These are phyloP conservation scores for Hestina assimilis DNA, from an alignment of 1,140 invertebrate species.

Conservation along the genomic window DNA sequence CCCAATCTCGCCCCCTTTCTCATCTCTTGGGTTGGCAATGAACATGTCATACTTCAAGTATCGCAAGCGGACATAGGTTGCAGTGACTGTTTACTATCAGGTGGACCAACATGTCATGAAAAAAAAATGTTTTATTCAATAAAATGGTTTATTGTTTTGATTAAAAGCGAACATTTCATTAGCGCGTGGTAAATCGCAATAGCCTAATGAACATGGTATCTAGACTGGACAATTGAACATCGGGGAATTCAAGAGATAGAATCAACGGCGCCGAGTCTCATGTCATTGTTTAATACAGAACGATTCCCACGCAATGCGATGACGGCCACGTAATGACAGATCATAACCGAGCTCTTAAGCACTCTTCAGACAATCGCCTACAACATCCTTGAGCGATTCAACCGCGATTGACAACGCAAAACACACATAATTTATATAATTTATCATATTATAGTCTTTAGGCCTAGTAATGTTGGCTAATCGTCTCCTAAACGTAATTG, in stretches of 20 bases:
- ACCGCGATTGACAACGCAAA: constrained; percentile 6
- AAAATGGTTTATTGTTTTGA: no score
- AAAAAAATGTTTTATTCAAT: no score
- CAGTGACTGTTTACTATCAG: no score
- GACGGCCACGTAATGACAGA: constrained; percentile 27
- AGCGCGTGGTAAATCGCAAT: not conserved
- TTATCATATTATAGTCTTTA: constrained; percentile 15
- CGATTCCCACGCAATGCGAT: constrained; percentile 37
- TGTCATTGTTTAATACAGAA: constrained; percentile 34
- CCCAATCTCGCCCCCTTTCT: no score
- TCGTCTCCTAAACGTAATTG: constrained; percentile 5
- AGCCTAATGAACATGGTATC: constrained; percentile 16
- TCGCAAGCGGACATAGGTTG: no score
- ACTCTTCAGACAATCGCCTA: constrained; percentile 10
- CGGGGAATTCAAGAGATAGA: constrained; percentile 35
- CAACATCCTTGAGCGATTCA: constrained; percentile 23
- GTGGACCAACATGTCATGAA: no score
- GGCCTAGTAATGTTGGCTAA: not conserved
- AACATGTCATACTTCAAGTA: no score
- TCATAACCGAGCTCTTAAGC: constrained; percentile 17
- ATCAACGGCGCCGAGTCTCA: constrained; percentile 29
- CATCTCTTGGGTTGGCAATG: no score
- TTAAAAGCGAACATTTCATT: not conserved
- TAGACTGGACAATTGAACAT: constrained; percentile 30
- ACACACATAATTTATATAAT: constrained; percentile 17